Base-by-base conservation (phyloP, 1,140 invertebrate species). In the Zaprionus vittiger region DNA sequence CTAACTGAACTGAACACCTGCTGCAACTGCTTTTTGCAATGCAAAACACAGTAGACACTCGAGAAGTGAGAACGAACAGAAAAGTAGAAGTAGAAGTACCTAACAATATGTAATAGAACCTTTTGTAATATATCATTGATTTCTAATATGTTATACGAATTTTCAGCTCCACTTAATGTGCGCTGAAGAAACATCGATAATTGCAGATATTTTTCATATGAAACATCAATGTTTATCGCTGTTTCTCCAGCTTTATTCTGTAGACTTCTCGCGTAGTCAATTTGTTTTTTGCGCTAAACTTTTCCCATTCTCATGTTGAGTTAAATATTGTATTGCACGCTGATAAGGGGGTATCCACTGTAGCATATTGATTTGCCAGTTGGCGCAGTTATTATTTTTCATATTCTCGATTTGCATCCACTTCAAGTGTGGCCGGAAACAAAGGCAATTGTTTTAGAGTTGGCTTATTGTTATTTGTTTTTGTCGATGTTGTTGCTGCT, bases 361-460 rank as follows among this genome's bases (percentile, higher is more conserved):
- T n/a, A n/a, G 3, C 6, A 9, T 28, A 26, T 56, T 28, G 54
- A 56, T 56, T 56, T 56, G 26, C 24, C 24, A 34, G 31, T 34
- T 34, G 31, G 20, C 7, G 24, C 24, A n/a, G 26, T 15, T 34
- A 34, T 34, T 34, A 56, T 31, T 56, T 56, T 28, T 28, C 61
- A 73, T 82, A 74, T 66, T 68, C 74, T 70, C 65, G 77, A 62
- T 60, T 80, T 77, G 60, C 41, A 26, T 57, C 38, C 24, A 17
- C 52, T 56, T 67, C 12, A 68, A 68, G 55, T 59, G 65, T 68
- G 54, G 65, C 65, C 14, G 17, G 38, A 44, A 68, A 68, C 65
- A 68, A 68, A 57, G 55, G 65, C 55, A 59, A 59, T 68, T 68
- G 55, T 68, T 68, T 59, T 59, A 34, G 41, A 47, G 54, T 59